phyloP scores from a whole-genome alignment of 2,888 invertebrate genomes.

The Cephus spinipes region DNA sequence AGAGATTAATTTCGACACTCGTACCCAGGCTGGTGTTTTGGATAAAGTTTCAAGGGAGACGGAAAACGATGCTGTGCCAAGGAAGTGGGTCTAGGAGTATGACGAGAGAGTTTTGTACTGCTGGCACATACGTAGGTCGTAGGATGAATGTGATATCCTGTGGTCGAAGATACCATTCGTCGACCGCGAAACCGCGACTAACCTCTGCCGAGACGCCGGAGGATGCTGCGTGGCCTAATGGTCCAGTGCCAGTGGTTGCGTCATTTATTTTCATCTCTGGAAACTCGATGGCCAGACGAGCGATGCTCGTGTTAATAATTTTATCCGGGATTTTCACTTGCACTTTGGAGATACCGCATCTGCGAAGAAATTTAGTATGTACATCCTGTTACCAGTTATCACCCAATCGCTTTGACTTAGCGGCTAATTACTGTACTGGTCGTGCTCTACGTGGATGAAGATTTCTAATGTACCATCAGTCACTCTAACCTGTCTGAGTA shows the following conservation, averaged over 20 bases:
- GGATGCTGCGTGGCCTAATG: conserved; percentile 37
- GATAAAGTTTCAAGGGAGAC: not conserved
- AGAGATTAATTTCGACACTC: not conserved
- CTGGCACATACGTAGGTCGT: not conserved
- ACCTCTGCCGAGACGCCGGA: conserved; percentile 16
- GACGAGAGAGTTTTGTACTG: not conserved
- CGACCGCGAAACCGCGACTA: conserved; percentile 41
- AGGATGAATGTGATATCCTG: conserved; percentile 33
- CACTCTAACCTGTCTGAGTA: not conserved
- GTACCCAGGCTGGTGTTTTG: not conserved
- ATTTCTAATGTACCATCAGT: not conserved
- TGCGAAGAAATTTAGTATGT: not conserved
- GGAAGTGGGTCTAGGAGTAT: not conserved
- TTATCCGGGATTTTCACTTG: not conserved
- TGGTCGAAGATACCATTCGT: conserved; percentile 29
- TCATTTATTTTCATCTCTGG: conserved; percentile 19
- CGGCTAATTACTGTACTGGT: not conserved
- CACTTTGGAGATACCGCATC: not conserved
- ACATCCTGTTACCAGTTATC: not conserved
- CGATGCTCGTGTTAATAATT: not conserved
- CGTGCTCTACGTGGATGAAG: not conserved
- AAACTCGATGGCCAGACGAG: not conserved
- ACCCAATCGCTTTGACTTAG: not conserved
- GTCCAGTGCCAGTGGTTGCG: conserved; percentile 24
- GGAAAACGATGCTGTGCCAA: not conserved